phyloP scores from a whole-genome alignment of 2,888 invertebrate species.

The Phorcus lineatus region DNA sequence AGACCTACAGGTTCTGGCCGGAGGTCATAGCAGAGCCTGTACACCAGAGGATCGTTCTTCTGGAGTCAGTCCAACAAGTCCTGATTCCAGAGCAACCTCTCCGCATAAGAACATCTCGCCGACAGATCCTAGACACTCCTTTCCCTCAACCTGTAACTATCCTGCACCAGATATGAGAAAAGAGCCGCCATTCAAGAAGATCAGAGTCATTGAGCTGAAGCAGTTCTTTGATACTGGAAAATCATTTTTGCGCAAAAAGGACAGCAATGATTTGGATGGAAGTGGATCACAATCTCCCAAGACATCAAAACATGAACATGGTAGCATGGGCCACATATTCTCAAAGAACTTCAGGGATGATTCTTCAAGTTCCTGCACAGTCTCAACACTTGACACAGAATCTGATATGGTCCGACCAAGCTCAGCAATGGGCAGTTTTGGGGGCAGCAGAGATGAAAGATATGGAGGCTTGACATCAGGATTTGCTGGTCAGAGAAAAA shows the following conservation, averaged over 20 bases:
- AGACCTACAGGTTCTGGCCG: constrained; percentile 53
- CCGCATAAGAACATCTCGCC: constrained; percentile 21
- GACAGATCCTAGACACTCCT: constrained; percentile 30
- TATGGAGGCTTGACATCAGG: constrained; percentile 24
- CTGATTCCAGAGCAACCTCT: constrained; percentile 27
- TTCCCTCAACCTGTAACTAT: neutral
- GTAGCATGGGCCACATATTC: neutral
- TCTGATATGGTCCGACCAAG: constrained; percentile 45
- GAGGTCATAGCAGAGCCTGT: constrained; percentile 34
- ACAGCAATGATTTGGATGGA: constrained; percentile 40
- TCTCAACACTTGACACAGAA: constrained; percentile 42
- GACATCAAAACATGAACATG: constrained; percentile 24
- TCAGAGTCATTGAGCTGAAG: constrained; percentile 93
- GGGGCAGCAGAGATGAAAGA: constrained; percentile 36
- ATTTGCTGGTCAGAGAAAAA: constrained; percentile 80
- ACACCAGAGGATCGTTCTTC: constrained; percentile 32
- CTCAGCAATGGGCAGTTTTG: constrained; percentile 44
- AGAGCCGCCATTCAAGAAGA: constrained; percentile 76
- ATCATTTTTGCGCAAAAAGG: constrained; percentile 42
- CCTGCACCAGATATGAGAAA: constrained; percentile 49
- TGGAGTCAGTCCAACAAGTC: constrained; percentile 4
- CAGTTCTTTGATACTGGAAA: constrained; percentile 89
- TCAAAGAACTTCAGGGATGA: constrained; percentile 36
- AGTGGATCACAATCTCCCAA: constrained; percentile 32
- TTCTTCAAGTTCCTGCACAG: constrained; percentile 44